Conservation (phyloP, 2,113 vertebrate species). For the Menidia beryllina region DNA sequence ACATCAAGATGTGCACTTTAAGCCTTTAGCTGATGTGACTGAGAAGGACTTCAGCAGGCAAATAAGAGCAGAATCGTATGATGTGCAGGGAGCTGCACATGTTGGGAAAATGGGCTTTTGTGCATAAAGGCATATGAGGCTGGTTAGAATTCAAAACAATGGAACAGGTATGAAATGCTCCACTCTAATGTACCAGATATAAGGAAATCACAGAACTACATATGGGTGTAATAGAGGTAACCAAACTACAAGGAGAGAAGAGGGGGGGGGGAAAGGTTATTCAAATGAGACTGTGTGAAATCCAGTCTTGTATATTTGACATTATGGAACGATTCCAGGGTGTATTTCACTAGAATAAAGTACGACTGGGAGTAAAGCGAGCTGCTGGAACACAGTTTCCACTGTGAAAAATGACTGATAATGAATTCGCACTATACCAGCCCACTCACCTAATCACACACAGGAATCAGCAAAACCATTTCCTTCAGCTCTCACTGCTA, state of each 20-base stretch:
- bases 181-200: not conserved
- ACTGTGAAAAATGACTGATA: conserved; percentile 63
- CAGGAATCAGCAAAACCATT: conserved; percentile 70
- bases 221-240: conserved; percentile 15
- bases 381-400: conserved; percentile 32
- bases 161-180: conserved; percentile 16
- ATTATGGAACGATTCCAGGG: conserved; percentile 17
- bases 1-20: conserved; percentile 26
- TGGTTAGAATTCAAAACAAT: not conserved
- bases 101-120: conserved; percentile 12
- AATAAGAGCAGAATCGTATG: conserved; percentile 5
- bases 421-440: conserved; percentile 65
- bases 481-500: conserved; percentile 49
- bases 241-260: conserved; percentile 22
- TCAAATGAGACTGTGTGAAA: conserved; percentile 38
- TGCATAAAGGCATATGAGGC: not conserved
- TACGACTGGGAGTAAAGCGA: conserved; percentile 26
- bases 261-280: not conserved
- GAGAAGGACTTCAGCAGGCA: not conserved
- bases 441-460: conserved; percentile 65
- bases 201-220: conserved; percentile 2
- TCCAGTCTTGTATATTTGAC: conserved; percentile 17
- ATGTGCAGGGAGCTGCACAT: not conserved
- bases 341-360: conserved; percentile 37
- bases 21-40: conserved; percentile 4